A percentile compares a stretch with the other conserved stretches of the same genome.
Evolutionary conservation across 2,888 invertebrate species (phyloP).

Genomic region (Ectropis crepuscularia): DNA sequence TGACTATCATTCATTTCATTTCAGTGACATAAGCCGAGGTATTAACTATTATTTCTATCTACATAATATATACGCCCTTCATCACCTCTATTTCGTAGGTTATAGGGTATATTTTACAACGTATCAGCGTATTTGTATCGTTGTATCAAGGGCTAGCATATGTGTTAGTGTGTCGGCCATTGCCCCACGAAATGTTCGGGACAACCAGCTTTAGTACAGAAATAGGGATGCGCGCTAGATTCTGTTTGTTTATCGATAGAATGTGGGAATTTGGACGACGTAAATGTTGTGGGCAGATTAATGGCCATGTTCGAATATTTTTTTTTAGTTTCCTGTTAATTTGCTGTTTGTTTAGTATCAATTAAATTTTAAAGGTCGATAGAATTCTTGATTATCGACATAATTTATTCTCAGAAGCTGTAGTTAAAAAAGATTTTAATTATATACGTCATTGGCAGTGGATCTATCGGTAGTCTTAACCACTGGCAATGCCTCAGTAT

Average conservation of each 20-base stretch:
- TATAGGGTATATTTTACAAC: constrained; percentile 42
- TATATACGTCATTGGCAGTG: too few species aligned
- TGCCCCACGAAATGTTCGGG: constrained; percentile 69
- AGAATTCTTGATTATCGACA: too few species aligned
- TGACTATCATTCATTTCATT: constrained; percentile 39
- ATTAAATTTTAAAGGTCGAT: too few species aligned
- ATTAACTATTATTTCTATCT: constrained; percentile 30
- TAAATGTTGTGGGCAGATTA: constrained; percentile 4
- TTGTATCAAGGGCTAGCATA: constrained; percentile 52
- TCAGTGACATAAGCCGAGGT: constrained; percentile 36
- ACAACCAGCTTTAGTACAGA: constrained; percentile 58
- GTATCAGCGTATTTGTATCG: constrained; percentile 8
- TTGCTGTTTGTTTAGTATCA: not conserved
- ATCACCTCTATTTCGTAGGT: not conserved
- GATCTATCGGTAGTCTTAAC: too few species aligned
- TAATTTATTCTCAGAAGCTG: too few species aligned
- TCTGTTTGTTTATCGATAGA: constrained; percentile 17
- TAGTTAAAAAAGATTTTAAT: too few species aligned
- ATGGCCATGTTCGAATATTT: constrained; percentile 5
- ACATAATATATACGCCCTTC: not conserved
- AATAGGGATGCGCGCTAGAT: constrained; percentile 37
- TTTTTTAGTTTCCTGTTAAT: constrained; percentile 1
- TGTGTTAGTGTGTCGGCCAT: constrained; percentile 78
- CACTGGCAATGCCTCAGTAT: too few species aligned
- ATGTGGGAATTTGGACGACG: constrained; percentile 3